A percentile compares a stretch with the other conserved stretches of the same genome.
These are phyloP conservation scores for Zophobas morio DNA, from an alignment of 1,140 invertebrate species.

Conservation along the genomic window DNA sequence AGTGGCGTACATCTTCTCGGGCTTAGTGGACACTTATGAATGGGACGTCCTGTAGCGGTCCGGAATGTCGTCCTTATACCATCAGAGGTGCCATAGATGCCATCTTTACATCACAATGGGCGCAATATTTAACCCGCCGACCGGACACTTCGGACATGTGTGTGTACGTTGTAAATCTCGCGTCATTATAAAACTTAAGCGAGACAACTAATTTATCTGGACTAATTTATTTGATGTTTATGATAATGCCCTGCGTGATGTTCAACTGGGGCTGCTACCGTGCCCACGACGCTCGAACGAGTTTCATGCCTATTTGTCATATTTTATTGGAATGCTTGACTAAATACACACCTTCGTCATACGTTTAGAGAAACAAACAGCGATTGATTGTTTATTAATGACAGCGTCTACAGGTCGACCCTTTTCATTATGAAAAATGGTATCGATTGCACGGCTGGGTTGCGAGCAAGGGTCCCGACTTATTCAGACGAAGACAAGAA, in stretches of 20 bases:
- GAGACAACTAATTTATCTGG: slow-evolving; percentile 63
- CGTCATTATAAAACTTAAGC: slow-evolving; percentile 58
- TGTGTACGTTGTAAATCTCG: slow-evolving; percentile 60
- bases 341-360: slow-evolving; percentile 51
- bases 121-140: slow-evolving; percentile 60
- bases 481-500: too few relatives aligned
- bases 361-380: slow-evolving; percentile 18
- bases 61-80: slow-evolving; percentile 56
- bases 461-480: background rate
- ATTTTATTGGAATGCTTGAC: slow-evolving; percentile 52
- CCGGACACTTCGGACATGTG: slow-evolving; percentile 59
- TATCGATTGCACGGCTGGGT: background rate
- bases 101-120: slow-evolving; percentile 62
- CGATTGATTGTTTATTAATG: slow-evolving; percentile 12
- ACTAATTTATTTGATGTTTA: slow-evolving; percentile 64
- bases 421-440: too few relatives aligned
- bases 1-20: slow-evolving; percentile 31
- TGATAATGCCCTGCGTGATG: slow-evolving; percentile 62
- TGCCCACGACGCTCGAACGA: slow-evolving; percentile 44
- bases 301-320: slow-evolving; percentile 61
- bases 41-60: slow-evolving; percentile 46
- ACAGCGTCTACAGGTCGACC: background rate
- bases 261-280: slow-evolving; percentile 54
- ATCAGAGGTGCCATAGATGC: slow-evolving; percentile 53
- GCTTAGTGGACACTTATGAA: slow-evolving; percentile 37